These are phyloP conservation scores for Ornithorhynchus anatinus DNA, from an alignment of 2,113 vertebrate species.

Conservation along the genomic window DNA sequence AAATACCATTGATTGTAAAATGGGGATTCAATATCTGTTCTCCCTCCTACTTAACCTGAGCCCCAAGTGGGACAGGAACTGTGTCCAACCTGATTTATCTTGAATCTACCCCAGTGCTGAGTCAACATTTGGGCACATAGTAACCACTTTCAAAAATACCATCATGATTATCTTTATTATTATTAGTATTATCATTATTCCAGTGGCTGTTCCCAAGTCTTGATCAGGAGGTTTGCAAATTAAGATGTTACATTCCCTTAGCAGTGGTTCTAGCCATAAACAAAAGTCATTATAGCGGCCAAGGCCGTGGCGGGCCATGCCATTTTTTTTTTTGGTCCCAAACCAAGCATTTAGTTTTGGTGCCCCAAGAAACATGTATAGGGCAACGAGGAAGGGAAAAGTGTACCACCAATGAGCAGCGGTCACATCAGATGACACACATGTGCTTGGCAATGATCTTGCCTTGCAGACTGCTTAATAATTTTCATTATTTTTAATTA, in stretches of 20 bases:
- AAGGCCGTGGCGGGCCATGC: neutral
- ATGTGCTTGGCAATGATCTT: constrained; percentile 79
- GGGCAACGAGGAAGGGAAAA: constrained; percentile 64
- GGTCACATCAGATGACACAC: constrained; percentile 55
- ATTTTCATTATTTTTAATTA: constrained; percentile 91
- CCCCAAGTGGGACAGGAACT: too few relatives aligned
- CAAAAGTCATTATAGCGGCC: constrained; percentile 4
- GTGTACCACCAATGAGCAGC: constrained; percentile 42
- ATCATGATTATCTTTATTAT: too few relatives aligned
- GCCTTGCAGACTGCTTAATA: constrained; percentile 81
- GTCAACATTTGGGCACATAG: too few relatives aligned
- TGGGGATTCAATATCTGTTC: too few relatives aligned
- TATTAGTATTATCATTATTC: too few relatives aligned
- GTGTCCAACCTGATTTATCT: too few relatives aligned
- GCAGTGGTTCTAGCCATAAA: neutral
- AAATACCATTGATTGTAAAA: too few relatives aligned
- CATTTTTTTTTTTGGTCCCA: constrained; percentile 15
- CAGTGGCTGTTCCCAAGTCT: too few relatives aligned
- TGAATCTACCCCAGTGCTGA: too few relatives aligned
- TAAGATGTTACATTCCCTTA: neutral
- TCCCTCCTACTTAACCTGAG: too few relatives aligned
- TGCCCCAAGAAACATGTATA: constrained; percentile 44
- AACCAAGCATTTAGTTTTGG: constrained; percentile 27
- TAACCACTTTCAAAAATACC: too few relatives aligned
- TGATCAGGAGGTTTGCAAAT: constrained; percentile 18